Conservation (phyloP, 2,113 vertebrate genomes). For the Zootoca vivipara region DNA sequence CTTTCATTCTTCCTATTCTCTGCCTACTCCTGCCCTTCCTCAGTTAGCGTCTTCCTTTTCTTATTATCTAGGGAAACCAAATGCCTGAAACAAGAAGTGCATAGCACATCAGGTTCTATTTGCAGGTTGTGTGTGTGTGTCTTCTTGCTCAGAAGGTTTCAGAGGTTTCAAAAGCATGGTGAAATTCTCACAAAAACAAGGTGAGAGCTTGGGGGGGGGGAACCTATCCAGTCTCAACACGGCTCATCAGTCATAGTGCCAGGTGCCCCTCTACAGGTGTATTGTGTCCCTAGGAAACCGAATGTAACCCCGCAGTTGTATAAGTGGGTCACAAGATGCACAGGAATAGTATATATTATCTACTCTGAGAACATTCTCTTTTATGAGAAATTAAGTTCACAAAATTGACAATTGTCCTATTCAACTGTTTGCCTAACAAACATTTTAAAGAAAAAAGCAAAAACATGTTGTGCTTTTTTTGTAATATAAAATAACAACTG, state of each 20-base stretch:
- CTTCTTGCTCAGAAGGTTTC: not conserved
- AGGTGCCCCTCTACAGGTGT: not conserved
- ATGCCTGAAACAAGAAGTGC: not conserved
- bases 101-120: not conserved
- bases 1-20: too few relatives aligned
- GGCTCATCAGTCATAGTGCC: not conserved
- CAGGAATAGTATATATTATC: not conserved
- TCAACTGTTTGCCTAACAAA: not conserved
- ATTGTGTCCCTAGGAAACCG: too few relatives aligned
- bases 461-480: not conserved
- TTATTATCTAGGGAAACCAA: not conserved
- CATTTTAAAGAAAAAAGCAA: not conserved
- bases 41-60: not conserved
- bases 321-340: not conserved
- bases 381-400: not conserved
- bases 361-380: not conserved
- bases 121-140: not conserved
- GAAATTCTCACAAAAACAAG: not conserved
- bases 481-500: not conserved
- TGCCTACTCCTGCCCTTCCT: not conserved
- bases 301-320: not conserved
- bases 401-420: not conserved
- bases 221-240: not conserved
- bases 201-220: too few relatives aligned
- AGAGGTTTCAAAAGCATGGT: not conserved